These are phyloP conservation scores for Protonibea diacanthus DNA, from an alignment of 2,797 vertebrate species.

Conservation along the genomic window DNA sequence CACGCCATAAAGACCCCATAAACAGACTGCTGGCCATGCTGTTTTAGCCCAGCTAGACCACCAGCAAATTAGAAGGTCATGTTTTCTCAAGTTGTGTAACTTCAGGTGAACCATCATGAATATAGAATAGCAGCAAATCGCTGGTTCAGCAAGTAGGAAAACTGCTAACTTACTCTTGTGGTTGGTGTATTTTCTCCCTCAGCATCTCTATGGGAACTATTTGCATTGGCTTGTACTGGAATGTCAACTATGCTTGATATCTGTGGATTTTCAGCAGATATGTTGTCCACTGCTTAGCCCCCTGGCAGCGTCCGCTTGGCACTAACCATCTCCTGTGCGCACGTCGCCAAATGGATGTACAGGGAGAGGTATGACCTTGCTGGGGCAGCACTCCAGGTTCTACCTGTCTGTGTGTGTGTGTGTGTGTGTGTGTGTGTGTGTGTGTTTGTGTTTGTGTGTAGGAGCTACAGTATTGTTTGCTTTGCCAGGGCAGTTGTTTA, in stretches of 20 bases:
- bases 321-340: conserved; percentile 37
- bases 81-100: conserved; percentile 48
- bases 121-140: conserved; percentile 44
- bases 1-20: conserved; percentile 76
- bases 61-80: conserved; percentile 58
- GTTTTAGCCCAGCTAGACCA: conserved; percentile 54
- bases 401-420: conserved; percentile 46
- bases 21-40: conserved; percentile 75
- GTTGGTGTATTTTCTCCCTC: conserved; percentile 20
- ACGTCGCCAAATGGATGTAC: conserved; percentile 60
- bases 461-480: conserved; percentile 72
- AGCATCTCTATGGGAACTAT: conserved; percentile 22
- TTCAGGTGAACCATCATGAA: conserved; percentile 61
- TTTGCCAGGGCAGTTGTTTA: conserved; percentile 78
- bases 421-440: conserved; percentile 11
- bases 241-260: conserved; percentile 47
- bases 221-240: conserved; percentile 43
- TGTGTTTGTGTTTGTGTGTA: conserved; percentile 47
- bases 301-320: conserved; percentile 63
- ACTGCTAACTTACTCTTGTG: conserved; percentile 34
- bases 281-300: conserved; percentile 58
- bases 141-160: conserved; percentile 62
- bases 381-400: conserved; percentile 64
- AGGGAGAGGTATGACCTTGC: conserved; percentile 78
- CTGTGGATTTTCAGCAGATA: conserved; percentile 65